A percentile compares a stretch with the other conserved stretches of the same genome.
Evolutionary conservation across 2,113 vertebrate species (phyloP).

Genomic region (Channa maculata): DNA sequence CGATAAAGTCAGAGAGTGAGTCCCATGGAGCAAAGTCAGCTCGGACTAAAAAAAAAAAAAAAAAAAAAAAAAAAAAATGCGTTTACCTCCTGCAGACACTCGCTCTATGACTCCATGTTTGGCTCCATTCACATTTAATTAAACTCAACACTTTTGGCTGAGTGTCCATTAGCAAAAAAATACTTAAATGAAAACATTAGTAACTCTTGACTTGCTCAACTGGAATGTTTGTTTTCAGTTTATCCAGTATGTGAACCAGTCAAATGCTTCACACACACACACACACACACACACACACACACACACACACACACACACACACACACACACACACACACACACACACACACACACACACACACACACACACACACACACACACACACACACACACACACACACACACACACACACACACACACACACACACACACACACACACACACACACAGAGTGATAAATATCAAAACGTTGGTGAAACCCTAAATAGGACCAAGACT

Average conservation of each 20-base stretch:
- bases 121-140: no score
- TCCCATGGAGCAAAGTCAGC: no score
- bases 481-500: slow-evolving; percentile 1
- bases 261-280: not conserved
- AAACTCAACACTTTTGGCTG: no score
- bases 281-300: not conserved
- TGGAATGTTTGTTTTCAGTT: slow-evolving; percentile 28
- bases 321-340: not conserved
- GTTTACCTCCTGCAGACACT: no score
- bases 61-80: no score
- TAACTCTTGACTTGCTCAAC: not conserved
- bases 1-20: no score
- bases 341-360: slow-evolving; percentile 1
- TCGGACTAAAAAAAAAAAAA: no score
- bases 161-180: no score
- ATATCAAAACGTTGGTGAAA: slow-evolving; percentile 22
- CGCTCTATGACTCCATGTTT: no score
- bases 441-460: not conserved
- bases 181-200: no score
- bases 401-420: not conserved
- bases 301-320: not conserved
- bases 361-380: not conserved
- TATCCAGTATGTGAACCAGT: slow-evolving; percentile 16
- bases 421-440: not conserved
- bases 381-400: not conserved